phyloP scores from a whole-genome alignment of 2,113 vertebrate species.

The Anoplopoma fimbria region DNA sequence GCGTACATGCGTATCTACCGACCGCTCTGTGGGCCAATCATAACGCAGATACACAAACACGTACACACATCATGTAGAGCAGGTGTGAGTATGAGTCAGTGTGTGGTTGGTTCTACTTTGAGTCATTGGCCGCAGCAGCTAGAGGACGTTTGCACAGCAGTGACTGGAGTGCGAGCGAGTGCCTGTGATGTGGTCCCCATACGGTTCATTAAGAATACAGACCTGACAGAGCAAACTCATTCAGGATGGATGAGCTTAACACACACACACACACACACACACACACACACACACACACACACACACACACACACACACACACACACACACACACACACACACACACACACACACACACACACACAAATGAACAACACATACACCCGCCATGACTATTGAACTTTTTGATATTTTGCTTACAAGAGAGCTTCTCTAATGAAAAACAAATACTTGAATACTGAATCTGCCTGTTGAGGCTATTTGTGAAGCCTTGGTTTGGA shows the following conservation, averaged over 20 bases:
- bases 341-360: constrained; percentile 14
- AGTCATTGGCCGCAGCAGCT: constrained; percentile 49
- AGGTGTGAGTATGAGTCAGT: constrained; percentile 43
- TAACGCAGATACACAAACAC: constrained; percentile 22
- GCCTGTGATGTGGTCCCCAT: constrained; percentile 47
- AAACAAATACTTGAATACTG: constrained; percentile 57
- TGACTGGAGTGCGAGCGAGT: constrained; percentile 54
- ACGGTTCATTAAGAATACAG: constrained; percentile 74
- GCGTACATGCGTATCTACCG: constrained; percentile 40
- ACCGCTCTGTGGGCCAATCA: constrained; percentile 39
- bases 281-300: constrained; percentile 24
- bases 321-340: constrained; percentile 32
- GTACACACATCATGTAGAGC: constrained; percentile 34
- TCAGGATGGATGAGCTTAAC: constrained; percentile 69
- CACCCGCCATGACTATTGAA: constrained; percentile 34
- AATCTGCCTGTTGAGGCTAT: constrained; percentile 31
- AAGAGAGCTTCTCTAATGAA: constrained; percentile 55
- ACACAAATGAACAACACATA: constrained; percentile 26
- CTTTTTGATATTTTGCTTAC: constrained; percentile 47
- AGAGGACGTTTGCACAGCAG: constrained; percentile 65
- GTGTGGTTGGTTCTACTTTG: constrained; percentile 45
- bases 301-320: constrained; percentile 20
- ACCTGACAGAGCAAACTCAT: constrained; percentile 69
- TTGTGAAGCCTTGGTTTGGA: constrained; percentile 35
- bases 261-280: constrained; percentile 27